A percentile compares a stretch with the other conserved stretches of the same genome.
Conservation (phyloP, 2,888 invertebrate species). For the Ennomos fuscantarius region DNA sequence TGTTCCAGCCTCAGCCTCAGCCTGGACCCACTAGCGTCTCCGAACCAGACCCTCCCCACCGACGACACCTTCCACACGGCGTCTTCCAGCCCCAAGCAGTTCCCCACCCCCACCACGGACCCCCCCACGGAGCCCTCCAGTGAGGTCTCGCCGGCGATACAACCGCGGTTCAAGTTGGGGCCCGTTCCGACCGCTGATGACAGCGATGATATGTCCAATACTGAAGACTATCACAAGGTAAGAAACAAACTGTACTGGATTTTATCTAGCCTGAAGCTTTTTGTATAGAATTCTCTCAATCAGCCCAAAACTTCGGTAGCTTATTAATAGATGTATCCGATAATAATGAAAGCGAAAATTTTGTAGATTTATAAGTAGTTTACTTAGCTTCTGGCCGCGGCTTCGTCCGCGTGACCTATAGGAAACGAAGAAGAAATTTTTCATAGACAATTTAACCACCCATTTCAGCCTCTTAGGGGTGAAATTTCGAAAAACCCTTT, state of each 20-base stretch:
- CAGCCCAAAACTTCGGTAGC: no score
- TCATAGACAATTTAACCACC: no score
- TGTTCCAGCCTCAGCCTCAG: conserved; percentile 87
- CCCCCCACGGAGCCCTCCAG: conserved; percentile 30
- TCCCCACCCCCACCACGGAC: conserved; percentile 48
- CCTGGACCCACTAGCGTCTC: conserved; percentile 84
- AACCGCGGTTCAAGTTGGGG: conserved; percentile 65
- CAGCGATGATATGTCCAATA: conserved; percentile 86
- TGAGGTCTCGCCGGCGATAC: conserved; percentile 28
- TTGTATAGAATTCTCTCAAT: no score
- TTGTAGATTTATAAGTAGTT: no score
- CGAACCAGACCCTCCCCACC: conserved; percentile 76
- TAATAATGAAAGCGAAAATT: no score
- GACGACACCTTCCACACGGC: conserved; percentile 92
- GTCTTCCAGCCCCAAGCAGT: conserved; percentile 74
- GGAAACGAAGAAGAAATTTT: no score
- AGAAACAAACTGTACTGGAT: neutral
- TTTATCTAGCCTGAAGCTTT: no score
- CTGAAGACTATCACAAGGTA: conserved; percentile 84
- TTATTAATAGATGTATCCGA: no score
- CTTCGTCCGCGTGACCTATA: no score
- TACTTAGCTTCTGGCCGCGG: no score
- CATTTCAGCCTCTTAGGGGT: no score
- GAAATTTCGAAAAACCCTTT: no score
- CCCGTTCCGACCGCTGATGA: conserved; percentile 76